Evolutionary conservation across 2,888 invertebrate species (phyloP), one percentile per base, ranked within the genome.

Genomic region (Parthenolecanium corni): DNA sequence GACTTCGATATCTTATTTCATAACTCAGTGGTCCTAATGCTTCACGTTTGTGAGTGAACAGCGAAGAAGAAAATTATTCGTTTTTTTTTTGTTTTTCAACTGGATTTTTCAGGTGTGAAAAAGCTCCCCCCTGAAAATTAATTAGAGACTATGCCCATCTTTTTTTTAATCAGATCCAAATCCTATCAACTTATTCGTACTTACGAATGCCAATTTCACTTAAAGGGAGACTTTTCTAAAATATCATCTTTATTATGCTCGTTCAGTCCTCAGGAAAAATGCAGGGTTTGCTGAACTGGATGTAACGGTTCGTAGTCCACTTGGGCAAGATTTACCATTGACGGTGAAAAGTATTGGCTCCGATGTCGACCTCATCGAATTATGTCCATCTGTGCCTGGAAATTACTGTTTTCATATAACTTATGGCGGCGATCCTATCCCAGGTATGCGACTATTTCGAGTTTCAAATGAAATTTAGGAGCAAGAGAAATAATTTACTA

Each of bases 241-340:
- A n/a, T 56, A 23, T 42, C 38, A n/a, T n/a, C n/a, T n/a, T n/a
- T n/a, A n/a, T n/a, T n/a, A n/a, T n/a, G n/a, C n/a, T n/a, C n/a
- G n/a, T 24, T 64, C 72, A 86, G 91, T 88, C 69, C 84, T 84
- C 71, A 84, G 84, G 66, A 85, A 83, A 70, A 87, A 86, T 70
- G 89, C 87, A 38, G 92, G 89, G 38, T 79, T 85, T 56, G 90
- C 90, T 1, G 89, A 91, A 69, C 73, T 94, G 52, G 91, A 90
- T 71, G 87, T 93, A 2, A 84, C 85, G 47, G 89, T 92, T 46
- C 86, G 89, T 46, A 88, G 90, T 67, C 90, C 95, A 23, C 81
- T 87, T 24, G 91, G 91, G 52, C 84, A 88, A 69, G 83, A 83
- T 65, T 76, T 95, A 38, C 86, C 90, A 0, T 82, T 92, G 3